A percentile compares a stretch with the other conserved stretches of the same genome.
phyloP scores from a whole-genome alignment of 1,140 invertebrate genomes.

The Papilio polyxenes region DNA sequence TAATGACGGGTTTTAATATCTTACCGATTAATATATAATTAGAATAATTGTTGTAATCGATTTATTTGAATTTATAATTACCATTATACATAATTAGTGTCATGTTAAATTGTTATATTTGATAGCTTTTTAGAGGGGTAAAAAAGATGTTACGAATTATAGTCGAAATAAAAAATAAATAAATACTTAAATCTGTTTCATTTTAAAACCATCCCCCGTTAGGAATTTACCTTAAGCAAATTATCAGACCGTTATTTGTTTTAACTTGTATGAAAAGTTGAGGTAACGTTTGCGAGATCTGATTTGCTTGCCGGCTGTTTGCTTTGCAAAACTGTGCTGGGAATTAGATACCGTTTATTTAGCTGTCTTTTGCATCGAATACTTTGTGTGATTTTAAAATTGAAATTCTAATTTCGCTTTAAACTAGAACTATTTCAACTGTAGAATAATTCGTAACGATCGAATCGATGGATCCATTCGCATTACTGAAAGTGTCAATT shows the following conservation, averaged over 20 bases:
- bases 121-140: background rate
- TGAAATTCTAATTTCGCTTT: background rate
- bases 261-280: slow-evolving; percentile 36
- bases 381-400: slow-evolving; percentile 26
- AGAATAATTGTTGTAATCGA: background rate
- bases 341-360: slow-evolving; percentile 37
- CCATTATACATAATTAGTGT: too few relatives aligned
- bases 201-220: slow-evolving; percentile 24
- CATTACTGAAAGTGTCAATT: background rate
- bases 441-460: background rate
- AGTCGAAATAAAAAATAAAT: too few relatives aligned
- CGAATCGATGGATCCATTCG: background rate
- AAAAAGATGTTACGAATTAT: too few relatives aligned
- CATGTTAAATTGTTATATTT: too few relatives aligned
- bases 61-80: background rate
- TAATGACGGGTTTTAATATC: background rate
- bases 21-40: slow-evolving; percentile 2
- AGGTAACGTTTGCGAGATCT: slow-evolving; percentile 33
- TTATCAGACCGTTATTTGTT: slow-evolving; percentile 38
- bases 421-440: background rate
- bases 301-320: slow-evolving; percentile 33
- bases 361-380: slow-evolving; percentile 22
- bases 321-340: slow-evolving; percentile 35
- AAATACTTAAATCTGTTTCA: slow-evolving; percentile 18
- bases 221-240: slow-evolving; percentile 32